phyloP scores from a whole-genome alignment of 2,888 invertebrate species.

The Pristionchus maxplancki region DNA sequence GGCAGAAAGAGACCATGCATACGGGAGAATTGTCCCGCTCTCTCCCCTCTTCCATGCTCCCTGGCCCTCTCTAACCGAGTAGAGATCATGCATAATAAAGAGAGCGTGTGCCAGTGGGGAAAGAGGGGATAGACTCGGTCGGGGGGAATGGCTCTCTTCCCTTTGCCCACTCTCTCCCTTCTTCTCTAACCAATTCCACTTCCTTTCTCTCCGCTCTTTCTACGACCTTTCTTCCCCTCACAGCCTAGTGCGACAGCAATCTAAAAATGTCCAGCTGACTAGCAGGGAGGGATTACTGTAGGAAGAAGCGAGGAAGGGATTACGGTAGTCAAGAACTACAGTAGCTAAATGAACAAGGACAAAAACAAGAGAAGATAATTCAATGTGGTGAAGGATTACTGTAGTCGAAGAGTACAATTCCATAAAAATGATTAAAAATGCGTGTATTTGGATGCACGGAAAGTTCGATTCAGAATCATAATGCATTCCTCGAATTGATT shows the following conservation, averaged over 20 bases:
- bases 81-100: neutral
- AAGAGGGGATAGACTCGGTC: neutral
- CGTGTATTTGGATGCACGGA: too few relatives aligned
- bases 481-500: neutral
- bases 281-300: neutral
- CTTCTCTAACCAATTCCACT: neutral
- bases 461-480: too few relatives aligned
- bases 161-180: neutral
- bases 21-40: neutral
- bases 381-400: too few relatives aligned
- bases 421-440: too few relatives aligned
- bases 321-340: neutral
- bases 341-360: neutral
- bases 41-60: neutral
- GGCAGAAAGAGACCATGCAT: neutral
- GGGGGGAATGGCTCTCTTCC: neutral
- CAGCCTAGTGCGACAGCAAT: neutral
- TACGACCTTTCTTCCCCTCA: neutral
- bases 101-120: neutral
- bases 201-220: slow-evolving; percentile 24
- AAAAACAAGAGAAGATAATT: neutral
- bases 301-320: neutral
- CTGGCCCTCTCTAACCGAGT: neutral
- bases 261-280: slow-evolving; percentile 3
- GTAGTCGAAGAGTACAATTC: too few relatives aligned